These are phyloP conservation scores for Myotis findleyi DNA, from an alignment of 2,797 vertebrate genomes.

Conservation along the genomic window DNA sequence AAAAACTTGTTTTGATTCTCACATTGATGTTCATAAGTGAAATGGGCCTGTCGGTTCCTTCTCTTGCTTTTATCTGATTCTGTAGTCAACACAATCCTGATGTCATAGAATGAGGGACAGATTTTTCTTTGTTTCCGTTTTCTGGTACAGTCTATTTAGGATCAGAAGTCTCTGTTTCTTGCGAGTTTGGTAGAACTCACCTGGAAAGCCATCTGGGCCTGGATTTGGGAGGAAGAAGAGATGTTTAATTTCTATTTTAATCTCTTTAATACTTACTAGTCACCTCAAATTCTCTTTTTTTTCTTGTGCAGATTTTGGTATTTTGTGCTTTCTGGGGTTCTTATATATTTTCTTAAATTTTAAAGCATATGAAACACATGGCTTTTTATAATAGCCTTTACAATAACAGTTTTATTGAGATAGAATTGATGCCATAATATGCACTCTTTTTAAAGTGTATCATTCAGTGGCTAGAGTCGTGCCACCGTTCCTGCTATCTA, in stretches of 20 bases:
- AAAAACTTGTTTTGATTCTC: constrained; percentile 8
- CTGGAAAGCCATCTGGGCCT: neutral
- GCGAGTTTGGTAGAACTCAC: neutral
- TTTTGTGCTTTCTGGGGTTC: neutral
- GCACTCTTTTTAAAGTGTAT: neutral
- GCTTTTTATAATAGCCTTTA: neutral
- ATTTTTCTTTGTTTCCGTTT: constrained; percentile 19
- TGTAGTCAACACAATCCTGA: neutral
- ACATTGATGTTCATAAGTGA: neutral
- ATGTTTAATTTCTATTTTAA: neutral
- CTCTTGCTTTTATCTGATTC: neutral
- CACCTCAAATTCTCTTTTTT: neutral
- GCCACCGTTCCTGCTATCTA: too few relatives aligned
- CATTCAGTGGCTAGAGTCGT: neutral
- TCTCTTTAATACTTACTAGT: neutral
- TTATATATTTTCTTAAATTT: neutral
- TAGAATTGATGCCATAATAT: neutral
- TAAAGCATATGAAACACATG: neutral
- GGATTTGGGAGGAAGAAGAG: neutral
- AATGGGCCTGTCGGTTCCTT: neutral
- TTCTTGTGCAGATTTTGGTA: neutral
- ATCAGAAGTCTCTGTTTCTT: neutral
- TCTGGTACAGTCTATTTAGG: neutral
- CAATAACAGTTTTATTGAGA: neutral
- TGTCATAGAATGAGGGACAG: neutral